Evolutionary conservation across 2,888 invertebrate species (phyloP), one percentile per base, ranked within the genome.

Genomic region (Ornithoptera alexandrae): DNA sequence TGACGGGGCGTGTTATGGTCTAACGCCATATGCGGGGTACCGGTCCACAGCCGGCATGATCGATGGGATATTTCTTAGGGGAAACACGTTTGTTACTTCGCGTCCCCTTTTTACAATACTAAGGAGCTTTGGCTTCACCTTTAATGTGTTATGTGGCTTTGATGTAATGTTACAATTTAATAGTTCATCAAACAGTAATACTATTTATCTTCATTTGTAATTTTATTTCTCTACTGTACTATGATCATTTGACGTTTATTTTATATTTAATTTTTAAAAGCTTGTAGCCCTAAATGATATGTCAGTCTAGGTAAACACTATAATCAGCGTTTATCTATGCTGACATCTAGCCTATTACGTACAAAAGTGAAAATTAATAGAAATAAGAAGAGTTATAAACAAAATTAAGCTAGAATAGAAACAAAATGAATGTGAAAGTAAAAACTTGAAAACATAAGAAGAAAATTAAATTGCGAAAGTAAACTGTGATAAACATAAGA

Each of bases 21-120:
- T 66, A 67, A 63, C 58, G 24, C 66, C 65, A 65, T 65, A 69
- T 53, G 63, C 68, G 57, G 65, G 20, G 22, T 62, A 22, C 57
- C n/a, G 50, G 62, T 50, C 24, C 62, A 39, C 66, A n/a, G 39
- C 50, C 59, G 62, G 8, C 39, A 67, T 70, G 63, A 70, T 66
- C 62, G 70, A 66, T 67, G 62, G 63, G n/a, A 24, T 59, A 53
- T 67, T 67, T 59, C 65, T 62, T 53, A n/a, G 36, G 12, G 63
- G 57, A 36, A 62, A 65, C 69, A 58, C 18, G 69, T 69, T 65
- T 62, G 58, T 69, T 20, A 57, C 53, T 42, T 30, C 7, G 42
- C n/a, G 15, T 30, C 30, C 42, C 50, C 59, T 66, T 70, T 53
- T n/a, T 53, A 53, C n/a, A 53, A n/a, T 53, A 53, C 15, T 53